Evolutionary conservation across 2,797 vertebrate genomes (phyloP).

Genomic region (Pyrrhura leucotis): DNA sequence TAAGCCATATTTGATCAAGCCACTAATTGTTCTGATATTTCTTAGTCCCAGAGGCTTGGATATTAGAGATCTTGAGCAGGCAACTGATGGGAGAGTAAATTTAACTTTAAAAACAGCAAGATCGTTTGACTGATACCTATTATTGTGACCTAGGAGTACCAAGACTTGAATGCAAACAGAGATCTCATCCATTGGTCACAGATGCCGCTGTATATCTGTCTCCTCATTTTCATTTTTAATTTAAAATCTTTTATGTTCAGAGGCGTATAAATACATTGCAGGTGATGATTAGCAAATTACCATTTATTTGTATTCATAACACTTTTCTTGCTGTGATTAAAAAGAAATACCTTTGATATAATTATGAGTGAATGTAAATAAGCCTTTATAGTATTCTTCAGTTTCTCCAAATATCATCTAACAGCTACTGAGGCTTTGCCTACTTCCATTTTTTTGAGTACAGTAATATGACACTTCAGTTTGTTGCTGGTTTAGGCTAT

Average conservation of each 20-base stretch:
- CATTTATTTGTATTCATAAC: background rate
- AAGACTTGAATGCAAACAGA: background rate
- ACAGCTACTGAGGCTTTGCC: background rate
- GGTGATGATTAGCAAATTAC: background rate
- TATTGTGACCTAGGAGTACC: background rate
- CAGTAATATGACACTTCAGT: background rate
- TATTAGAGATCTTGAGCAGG: background rate
- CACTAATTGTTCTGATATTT: background rate
- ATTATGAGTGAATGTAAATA: background rate
- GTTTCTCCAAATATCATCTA: background rate
- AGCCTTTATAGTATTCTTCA: background rate
- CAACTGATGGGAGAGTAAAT: background rate
- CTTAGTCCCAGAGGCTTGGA: background rate
- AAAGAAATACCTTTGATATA: background rate
- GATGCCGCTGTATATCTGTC: too few species aligned
- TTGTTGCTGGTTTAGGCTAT: background rate
- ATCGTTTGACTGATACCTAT: background rate
- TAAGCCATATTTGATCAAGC: background rate
- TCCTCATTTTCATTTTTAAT: background rate
- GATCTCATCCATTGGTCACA: rapidly evolving
- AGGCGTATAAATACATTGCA: background rate
- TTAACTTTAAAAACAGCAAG: background rate
- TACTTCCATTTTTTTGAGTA: background rate
- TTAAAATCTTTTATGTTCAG: background rate
- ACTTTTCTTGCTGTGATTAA: background rate